Conservation (phyloP, 35 echinoderm and acorn worm genomes). For the Ophioderma brevispina region DNA sequence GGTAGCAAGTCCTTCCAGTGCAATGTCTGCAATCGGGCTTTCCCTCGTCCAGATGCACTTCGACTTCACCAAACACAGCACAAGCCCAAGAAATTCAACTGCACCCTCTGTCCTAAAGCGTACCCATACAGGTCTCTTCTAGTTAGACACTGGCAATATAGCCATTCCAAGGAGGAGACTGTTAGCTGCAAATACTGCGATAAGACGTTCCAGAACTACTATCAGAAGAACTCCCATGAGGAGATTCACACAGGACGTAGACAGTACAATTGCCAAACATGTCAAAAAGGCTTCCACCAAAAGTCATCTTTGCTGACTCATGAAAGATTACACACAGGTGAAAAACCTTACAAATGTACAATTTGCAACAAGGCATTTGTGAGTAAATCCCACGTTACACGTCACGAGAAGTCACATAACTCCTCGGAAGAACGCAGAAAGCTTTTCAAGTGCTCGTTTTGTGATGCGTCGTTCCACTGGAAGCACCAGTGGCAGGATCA, state of each 20-base stretch:
- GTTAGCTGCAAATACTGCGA: not conserved
- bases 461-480: not conserved
- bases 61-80: not conserved
- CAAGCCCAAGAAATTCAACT: not conserved
- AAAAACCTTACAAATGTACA: not conserved
- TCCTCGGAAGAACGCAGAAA: not conserved
- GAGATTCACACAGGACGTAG: not conserved
- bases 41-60: not conserved
- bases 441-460: not conserved
- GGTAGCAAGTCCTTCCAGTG: not conserved
- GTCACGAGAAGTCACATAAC: not conserved
- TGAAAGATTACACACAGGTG: not conserved
- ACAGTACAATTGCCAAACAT: not conserved
- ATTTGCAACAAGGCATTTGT: not conserved
- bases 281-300: not conserved
- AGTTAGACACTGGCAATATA: not conserved
- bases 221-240: not conserved
- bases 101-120: not conserved
- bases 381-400: not conserved
- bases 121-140: not conserved
- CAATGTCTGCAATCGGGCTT: not conserved
- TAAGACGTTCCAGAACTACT: not conserved
- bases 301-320: not conserved
- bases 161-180: not conserved
- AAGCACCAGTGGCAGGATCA: conserved; percentile 8